Evolutionary conservation across 1,140 invertebrate genomes (phyloP), one percentile per base, ranked within the genome.

Genomic region (Ceratina calcarata): DNA sequence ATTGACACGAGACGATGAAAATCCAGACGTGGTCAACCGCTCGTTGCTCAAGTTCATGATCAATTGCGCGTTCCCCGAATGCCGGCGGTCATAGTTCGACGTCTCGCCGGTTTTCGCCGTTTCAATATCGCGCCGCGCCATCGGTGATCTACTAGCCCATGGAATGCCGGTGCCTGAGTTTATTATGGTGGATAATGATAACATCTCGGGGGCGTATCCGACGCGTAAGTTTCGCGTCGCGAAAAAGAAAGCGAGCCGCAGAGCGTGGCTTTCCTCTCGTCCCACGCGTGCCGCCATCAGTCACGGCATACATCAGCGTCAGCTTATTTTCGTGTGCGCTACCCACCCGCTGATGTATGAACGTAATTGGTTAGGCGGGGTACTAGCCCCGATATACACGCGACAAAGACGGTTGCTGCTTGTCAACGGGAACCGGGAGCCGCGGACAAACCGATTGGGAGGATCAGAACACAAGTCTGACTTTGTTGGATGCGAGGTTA

Each of bases 171-270:
- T 37, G 58, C 64, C 77, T 70, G 80, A 83, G 87, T 89, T 91
- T 91, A 91, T 92, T 91, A 90, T 89, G 89, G 87, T 67, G 87
- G 86, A 92, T 91, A 91, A 92, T 88, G 90, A 91, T 91, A 91
- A 89, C 88, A 91, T 91, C 89, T 88, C 78, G 81, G 80, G 83
- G 83, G 86, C 87, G 86, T 90, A 88, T 84, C 83, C 86, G 22
- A 37, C 53, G 45, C 53, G 71, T 72, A 70, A 69, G 45, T 64
- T 70, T 76, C 75, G 83, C 68, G 82, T 72, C 71, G 61, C 73
- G 49, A 58, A 55, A 51, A 32, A 65, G 4, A 32, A 20, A 1
- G 53, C 15, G 53, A 55, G 10, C 55, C 12, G 62, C 77, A 78
- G 62, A 71, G 18, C 74, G 64, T 82, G 65, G 69, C 62, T 72